phyloP scores from a whole-genome alignment of 2,888 invertebrate species.

The Hirudinaria manillensis region DNA sequence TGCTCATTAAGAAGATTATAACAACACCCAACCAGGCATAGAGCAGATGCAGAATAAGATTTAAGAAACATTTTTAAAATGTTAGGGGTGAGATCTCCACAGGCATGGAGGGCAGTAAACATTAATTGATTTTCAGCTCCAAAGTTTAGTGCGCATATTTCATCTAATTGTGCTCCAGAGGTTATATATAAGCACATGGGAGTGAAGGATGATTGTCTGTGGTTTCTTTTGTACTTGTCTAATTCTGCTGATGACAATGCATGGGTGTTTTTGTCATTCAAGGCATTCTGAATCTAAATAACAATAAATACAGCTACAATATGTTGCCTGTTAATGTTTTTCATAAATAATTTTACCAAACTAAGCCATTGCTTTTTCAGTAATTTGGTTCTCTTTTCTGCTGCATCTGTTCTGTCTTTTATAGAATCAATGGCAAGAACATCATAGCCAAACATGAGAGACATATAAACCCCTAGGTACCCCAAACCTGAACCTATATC shows the following conservation, averaged over 20 bases:
- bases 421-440: conserved; percentile 19
- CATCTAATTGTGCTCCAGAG: neutral
- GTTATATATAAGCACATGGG: conserved; percentile 15
- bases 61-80: conserved; percentile 66
- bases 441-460: conserved; percentile 15
- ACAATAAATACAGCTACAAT: neutral
- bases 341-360: neutral
- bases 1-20: conserved; percentile 67
- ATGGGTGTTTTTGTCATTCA: neutral
- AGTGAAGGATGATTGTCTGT: neutral
- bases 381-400: conserved; percentile 17
- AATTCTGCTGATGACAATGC: neutral
- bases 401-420: neutral
- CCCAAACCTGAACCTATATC: conserved; percentile 27
- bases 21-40: conserved; percentile 82
- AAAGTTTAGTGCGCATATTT: neutral
- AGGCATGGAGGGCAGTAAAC: conserved; percentile 75
- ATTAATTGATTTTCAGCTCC: conserved; percentile 35
- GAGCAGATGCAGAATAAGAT: conserved; percentile 57
- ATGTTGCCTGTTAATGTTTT: neutral
- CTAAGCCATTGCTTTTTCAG: conserved; percentile 24
- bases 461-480: conserved; percentile 21
- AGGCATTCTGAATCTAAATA: neutral
- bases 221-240: neutral
- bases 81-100: conserved; percentile 73